Base-by-base conservation (phyloP, 1,140 invertebrate species). In the Oedothorax gibbosus region DNA sequence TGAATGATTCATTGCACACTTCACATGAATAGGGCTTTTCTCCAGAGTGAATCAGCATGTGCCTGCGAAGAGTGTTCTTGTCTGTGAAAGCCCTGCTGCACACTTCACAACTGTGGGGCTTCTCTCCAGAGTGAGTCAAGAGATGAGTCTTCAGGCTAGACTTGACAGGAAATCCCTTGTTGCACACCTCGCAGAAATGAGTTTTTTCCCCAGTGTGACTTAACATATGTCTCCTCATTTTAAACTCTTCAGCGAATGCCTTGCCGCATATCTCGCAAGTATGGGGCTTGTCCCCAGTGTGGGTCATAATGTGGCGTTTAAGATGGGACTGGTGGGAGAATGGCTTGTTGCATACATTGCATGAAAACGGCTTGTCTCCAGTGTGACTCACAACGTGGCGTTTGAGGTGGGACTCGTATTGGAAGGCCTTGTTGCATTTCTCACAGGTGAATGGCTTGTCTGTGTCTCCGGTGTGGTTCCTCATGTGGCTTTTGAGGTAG, bases 71-170 rank as follows among this genome's bases (percentile, higher is more conserved):
- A 0, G 78, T 81, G 53, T 56, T 69, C 21, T 81, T 81, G 11
- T 57, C 54, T 10, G 90, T 90, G 88, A 92, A 92, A 49, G 90
- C 90, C 87, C 91, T 91, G 51, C 88, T 88, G 88, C 92, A 93
- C 1, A 91, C 89, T 49, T 89, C 87, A 88, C 92, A 93, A 50
- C 89, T 88, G 86, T 90, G 92, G 4, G 91, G 91, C 85, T 91
- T 89, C n/a, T 92, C 90, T 12, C 89, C 87, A 12, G 89, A 90
- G 86, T 92, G 91, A 10, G 89, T 90, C n/a, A 91, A 87, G 83
- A 89, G 89, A 81, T 91, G 90, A 18, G 78, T 87, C 12, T 86
- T 86, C 14, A 76, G 56, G 20, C 78, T 77, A 64, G 56, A 62
- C 64, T 77, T 77, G 11, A 62, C 20, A 2, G 75, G 49, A 8